Base-by-base conservation (phyloP, 2,797 vertebrate genomes). In the Sarcophilus harrisii region DNA sequence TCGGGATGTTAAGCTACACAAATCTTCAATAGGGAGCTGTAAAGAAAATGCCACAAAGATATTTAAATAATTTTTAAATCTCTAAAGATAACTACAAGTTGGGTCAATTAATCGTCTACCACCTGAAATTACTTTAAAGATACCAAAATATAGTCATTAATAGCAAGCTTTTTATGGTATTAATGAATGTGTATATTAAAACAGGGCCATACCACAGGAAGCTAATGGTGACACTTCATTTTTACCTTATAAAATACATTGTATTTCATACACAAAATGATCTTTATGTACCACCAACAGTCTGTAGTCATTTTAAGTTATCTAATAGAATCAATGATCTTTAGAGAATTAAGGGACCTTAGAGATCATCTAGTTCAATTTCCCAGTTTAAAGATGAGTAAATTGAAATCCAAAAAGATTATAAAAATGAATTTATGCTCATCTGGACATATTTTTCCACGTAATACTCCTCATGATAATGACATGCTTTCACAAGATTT, bases 11-110 rank as follows among this genome's bases (percentile, higher is more conserved):
- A 99, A 98, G 97, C 99, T 99, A 98, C 99, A 99, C 97, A 99
- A 96, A 97, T 99, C 99, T 98, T 99, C 99, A 94, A 99, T 99
- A 58, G 99, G 99, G 95, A 99, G 98, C 99, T 99, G 97, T 59
- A 96, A 94, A 93, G 45, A 96, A 95, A 96, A 94, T 97, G 81
- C 93, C 95, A 98, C 94, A 96, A 91, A 45, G 87, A 95, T 16
- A 96, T 49, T 97, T 90, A 96, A 94, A 3, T 49, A 49, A 49
- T 4, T 49, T 49, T 49, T 54, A 95, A 95, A 66, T 94, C 9
- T 55, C 54, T 55, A 52, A 95, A 95, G 13, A 94, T 73, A 92
- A 95, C 45, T 95, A 66, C 49, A 95, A 54, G 92, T 8, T 94
- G 13, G 13, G 32, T 92, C 73, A 73, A 66, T 30, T 66, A 81